These are phyloP conservation scores for Epinephelus awoara DNA, from an alignment of 2,797 vertebrate species.

Conservation along the genomic window DNA sequence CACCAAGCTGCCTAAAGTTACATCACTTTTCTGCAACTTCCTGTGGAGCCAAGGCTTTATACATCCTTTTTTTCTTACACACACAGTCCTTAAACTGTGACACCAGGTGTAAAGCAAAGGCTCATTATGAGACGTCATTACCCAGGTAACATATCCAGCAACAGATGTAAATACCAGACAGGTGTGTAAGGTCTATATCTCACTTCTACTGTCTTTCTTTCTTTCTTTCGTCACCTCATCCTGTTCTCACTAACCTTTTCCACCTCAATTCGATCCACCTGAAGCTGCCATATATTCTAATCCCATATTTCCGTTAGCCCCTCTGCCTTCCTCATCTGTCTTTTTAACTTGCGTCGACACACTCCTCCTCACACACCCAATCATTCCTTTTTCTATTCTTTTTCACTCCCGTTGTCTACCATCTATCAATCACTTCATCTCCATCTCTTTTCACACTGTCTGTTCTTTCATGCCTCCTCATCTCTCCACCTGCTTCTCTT, in stretches of 20 bases:
- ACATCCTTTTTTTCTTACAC: too few species aligned
- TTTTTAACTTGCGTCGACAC: slow-evolving; percentile 47
- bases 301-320: slow-evolving; percentile 31
- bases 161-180: not conserved
- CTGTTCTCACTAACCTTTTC: slow-evolving; percentile 12
- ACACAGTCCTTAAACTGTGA: too few species aligned
- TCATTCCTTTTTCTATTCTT: slow-evolving; percentile 17
- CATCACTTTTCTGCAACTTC: too few species aligned
- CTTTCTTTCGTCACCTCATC: not conserved
- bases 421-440: slow-evolving; percentile 53
- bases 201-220: not conserved
- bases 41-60: too few species aligned
- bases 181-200: not conserved
- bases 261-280: slow-evolving; percentile 13
- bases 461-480: slow-evolving; percentile 37
- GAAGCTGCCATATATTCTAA: slow-evolving; percentile 42
- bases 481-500: slow-evolving; percentile 25
- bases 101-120: slow-evolving; percentile 3
- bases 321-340: slow-evolving; percentile 47
- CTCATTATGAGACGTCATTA: not conserved
- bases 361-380: not conserved
- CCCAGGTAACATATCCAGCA: not conserved
- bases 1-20: too few species aligned
- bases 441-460: slow-evolving; percentile 33
- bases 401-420: slow-evolving; percentile 19